Conservation (phyloP, 92 coral and sea anemone genomes). For the Montipora capitata region DNA sequence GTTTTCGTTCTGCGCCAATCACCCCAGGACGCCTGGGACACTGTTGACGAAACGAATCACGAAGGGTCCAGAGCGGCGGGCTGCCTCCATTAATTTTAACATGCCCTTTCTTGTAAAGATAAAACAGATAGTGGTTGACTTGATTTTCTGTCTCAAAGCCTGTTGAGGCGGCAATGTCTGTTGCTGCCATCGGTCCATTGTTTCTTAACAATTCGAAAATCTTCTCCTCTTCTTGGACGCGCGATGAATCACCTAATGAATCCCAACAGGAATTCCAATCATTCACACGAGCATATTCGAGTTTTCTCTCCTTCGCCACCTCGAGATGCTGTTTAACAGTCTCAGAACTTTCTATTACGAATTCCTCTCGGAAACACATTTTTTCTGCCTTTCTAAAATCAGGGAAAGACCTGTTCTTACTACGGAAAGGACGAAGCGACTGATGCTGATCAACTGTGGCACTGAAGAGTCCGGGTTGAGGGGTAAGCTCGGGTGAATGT, state of each 20-base stretch:
- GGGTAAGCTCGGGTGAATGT: not conserved
- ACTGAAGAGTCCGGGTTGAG: not conserved
- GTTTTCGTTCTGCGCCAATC: constrained; percentile 83
- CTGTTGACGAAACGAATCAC: not conserved
- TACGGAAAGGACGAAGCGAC: not conserved
- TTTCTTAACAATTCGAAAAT: not conserved
- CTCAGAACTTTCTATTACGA: not conserved
- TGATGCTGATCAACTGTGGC: not conserved
- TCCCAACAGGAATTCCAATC: not conserved
- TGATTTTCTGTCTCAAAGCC: not conserved
- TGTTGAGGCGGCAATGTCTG: not conserved
- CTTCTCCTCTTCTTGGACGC: not conserved
- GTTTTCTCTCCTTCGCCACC: not conserved
- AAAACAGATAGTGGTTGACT: not conserved
- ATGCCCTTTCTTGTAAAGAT: constrained; percentile 7
- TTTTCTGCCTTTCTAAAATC: not conserved
- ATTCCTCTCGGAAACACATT: not conserved
- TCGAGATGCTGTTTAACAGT: not conserved
- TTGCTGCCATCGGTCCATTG: constrained; percentile 14
- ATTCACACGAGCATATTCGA: not conserved
- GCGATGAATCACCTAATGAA: not conserved
- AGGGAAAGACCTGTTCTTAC: not conserved
- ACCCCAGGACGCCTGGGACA: constrained; percentile 66
- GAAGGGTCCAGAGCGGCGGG: constrained; percentile 51
- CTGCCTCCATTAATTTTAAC: constrained; percentile 9